Percentiles rank a stretch among this genome's conserved stretches.
These are phyloP conservation scores for Ctenomys sociabilis DNA, from an alignment of 2,113 vertebrate species.

Conservation along the genomic window DNA sequence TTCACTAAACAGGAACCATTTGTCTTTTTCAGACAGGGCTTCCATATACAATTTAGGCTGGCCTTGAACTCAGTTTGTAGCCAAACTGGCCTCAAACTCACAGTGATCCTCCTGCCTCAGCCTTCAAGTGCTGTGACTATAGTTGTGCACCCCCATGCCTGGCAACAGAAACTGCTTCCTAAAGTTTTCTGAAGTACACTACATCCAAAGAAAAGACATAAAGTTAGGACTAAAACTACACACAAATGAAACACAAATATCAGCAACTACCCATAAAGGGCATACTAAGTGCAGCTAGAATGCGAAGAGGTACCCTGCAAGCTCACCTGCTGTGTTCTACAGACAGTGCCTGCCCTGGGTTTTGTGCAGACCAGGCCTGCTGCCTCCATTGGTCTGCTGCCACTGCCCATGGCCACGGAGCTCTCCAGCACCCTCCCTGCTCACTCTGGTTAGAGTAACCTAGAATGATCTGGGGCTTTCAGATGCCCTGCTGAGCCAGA, in stretches of 20 bases:
- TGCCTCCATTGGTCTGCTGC: slow-evolving; percentile 27
- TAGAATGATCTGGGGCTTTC: slow-evolving; percentile 66
- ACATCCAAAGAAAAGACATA: not conserved
- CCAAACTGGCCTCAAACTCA: not conserved
- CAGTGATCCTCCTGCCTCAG: not conserved
- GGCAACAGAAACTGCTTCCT: not conserved
- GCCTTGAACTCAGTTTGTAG: not conserved
- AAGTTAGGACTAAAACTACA: not conserved
- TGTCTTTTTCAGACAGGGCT: not conserved
- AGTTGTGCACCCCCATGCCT: not conserved
- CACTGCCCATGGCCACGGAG: not conserved
- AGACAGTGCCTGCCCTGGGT: not conserved
- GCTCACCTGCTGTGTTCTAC: accelerated
- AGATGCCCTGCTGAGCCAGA: slow-evolving; percentile 71
- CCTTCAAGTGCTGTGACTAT: not conserved
- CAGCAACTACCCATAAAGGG: not conserved
- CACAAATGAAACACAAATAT: not conserved
- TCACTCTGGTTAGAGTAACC: slow-evolving; percentile 64
- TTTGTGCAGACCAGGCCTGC: not conserved
- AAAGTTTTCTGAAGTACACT: not conserved
- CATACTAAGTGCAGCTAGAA: not conserved
- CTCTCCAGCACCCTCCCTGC: slow-evolving; percentile 23
- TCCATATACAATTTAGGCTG: not conserved
- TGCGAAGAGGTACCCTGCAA: accelerated
- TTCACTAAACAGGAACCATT: not conserved